Evolutionary conservation across 37 sponge, comb jelly and placozoan species (phyloP).

Genomic region (Bolinopsis microptera): DNA sequence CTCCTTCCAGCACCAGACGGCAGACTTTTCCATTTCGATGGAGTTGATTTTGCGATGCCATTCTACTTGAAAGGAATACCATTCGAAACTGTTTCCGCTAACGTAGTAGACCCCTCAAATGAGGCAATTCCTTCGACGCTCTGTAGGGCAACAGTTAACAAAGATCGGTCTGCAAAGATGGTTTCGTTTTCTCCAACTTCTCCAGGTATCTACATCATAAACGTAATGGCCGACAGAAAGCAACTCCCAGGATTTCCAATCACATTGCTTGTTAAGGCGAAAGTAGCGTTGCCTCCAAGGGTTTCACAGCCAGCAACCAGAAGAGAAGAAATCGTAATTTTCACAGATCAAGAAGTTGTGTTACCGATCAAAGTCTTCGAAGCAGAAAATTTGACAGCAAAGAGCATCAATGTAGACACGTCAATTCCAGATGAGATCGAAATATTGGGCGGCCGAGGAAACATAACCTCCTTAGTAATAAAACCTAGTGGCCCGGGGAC

Average conservation of each 20-base stretch:
- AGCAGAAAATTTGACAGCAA: neutral
- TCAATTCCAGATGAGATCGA: neutral
- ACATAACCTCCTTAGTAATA: neutral
- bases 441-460: neutral
- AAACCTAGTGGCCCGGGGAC: neutral
- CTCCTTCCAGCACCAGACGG: neutral
- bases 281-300: neutral
- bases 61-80: neutral
- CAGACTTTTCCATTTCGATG: neutral
- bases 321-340: neutral
- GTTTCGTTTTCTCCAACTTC: neutral
- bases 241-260: constrained; percentile 15
- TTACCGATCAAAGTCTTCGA: neutral
- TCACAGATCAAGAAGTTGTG: neutral
- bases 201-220: neutral
- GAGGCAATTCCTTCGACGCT: neutral
- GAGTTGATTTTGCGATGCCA: neutral
- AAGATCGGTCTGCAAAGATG: neutral
- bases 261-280: neutral
- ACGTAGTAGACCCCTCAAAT: neutral
- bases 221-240: neutral
- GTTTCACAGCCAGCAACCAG: neutral
- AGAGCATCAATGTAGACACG: neutral
- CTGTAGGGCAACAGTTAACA: neutral
- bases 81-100: neutral